Percentiles rank a stretch among this genome's conserved stretches.
Conservation (phyloP, 2,113 vertebrate species). For the Atherinomorus stipes region DNA sequence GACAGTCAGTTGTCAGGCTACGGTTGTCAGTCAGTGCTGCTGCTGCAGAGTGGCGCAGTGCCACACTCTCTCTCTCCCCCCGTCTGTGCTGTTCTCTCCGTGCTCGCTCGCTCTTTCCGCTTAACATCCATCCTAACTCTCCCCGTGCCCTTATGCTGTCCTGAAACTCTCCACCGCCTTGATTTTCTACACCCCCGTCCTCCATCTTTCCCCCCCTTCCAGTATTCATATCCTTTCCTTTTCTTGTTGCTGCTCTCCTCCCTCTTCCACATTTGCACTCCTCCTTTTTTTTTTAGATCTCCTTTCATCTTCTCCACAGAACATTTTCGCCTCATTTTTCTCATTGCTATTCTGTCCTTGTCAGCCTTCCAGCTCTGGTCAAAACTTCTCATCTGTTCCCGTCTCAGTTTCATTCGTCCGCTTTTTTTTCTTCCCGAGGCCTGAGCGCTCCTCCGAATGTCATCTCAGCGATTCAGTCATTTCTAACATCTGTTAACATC, state of each 20-base stretch:
- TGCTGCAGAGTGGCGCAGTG: slow-evolving; percentile 74
- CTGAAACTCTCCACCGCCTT: slow-evolving; percentile 18
- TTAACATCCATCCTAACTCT: slow-evolving; percentile 9
- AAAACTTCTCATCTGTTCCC: slow-evolving; percentile 15
- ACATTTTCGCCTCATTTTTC: slow-evolving; percentile 13
- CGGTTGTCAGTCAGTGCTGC: slow-evolving; percentile 39
- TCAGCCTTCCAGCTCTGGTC: slow-evolving; percentile 16
- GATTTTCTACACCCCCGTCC: neutral
- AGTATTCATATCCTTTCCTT: slow-evolving; percentile 15
- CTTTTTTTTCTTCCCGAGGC: neutral
- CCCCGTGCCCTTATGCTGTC: slow-evolving; percentile 1
- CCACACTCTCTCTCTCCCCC: slow-evolving; percentile 43
- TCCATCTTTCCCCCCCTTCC: slow-evolving; percentile 9
- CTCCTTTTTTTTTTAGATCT: slow-evolving; percentile 25
- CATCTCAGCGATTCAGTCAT: neutral
- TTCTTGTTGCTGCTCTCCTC: neutral
- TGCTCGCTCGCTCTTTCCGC: slow-evolving; percentile 28
- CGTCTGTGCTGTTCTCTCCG: slow-evolving; percentile 23
- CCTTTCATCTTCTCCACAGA: slow-evolving; percentile 30
- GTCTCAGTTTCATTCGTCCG: neutral
- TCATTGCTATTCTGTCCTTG: slow-evolving; percentile 41
- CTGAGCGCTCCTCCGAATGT: neutral
- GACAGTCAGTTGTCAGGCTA: slow-evolving; percentile 28
- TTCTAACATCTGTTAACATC: neutral
- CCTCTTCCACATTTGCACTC: neutral